phyloP scores from a whole-genome alignment of 2,797 vertebrate species.

The Choloepus didactylus region DNA sequence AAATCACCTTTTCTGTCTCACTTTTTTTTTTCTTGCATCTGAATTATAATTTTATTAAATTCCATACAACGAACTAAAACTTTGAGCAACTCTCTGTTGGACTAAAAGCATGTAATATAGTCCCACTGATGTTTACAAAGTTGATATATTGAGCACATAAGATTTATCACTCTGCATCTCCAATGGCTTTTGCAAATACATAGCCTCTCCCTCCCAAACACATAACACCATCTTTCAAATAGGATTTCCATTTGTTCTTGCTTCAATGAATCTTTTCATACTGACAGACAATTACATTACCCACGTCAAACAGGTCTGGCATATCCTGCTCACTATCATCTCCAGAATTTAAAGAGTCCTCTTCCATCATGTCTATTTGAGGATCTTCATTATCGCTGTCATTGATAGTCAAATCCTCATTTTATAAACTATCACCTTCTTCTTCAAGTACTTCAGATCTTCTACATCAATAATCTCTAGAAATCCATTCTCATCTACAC shows the following conservation, averaged over 20 bases:
- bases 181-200: conserved; percentile 97
- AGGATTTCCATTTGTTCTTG: conserved; percentile 99
- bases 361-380: conserved; percentile 87
- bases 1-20: conserved; percentile 63
- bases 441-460: conserved; percentile 93
- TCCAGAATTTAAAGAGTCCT: conserved; percentile 98
- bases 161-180: conserved; percentile 97
- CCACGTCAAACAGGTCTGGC: conserved; percentile 96
- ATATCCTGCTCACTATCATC: conserved; percentile 98
- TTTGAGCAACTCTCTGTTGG: conserved; percentile 23
- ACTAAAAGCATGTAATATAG: conserved; percentile 62
- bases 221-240: conserved; percentile 97
- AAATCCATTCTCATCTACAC: conserved; percentile 92
- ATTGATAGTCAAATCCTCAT: conserved; percentile 85
- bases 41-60: conserved; percentile 81
- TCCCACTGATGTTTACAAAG: conserved; percentile 14
- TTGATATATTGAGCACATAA: background rate
- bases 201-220: conserved; percentile 96
- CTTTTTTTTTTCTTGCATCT: conserved; percentile 44
- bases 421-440: conserved; percentile 89
- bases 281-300: conserved; percentile 98
- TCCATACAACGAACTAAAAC: conserved; percentile 68
- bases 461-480: conserved; percentile 92
- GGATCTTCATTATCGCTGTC: conserved; percentile 89
- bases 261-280: conserved; percentile 98